Conservation (phyloP, 2,888 invertebrate species). For the Himalopsyche japonica region DNA sequence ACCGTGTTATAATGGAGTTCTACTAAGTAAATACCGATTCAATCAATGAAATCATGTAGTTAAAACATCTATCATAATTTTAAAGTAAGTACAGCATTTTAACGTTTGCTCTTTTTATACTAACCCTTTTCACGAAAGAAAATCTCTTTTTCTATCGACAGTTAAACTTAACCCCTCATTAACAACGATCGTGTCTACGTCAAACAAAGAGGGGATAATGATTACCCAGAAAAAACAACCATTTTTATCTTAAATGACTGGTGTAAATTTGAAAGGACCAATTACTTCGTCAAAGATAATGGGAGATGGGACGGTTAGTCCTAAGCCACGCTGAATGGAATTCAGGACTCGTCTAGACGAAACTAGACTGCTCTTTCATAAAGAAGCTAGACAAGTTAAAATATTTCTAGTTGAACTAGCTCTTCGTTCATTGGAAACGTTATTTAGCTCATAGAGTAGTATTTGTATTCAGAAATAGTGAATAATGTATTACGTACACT, state of each 20-base stretch:
- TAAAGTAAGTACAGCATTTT: too few species aligned
- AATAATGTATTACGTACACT: too few species aligned
- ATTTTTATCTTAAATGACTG: neutral
- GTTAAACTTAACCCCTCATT: too few species aligned
- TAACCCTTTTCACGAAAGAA: too few species aligned
- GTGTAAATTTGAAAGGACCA: neutral
- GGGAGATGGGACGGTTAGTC: neutral
- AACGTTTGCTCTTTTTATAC: too few species aligned
- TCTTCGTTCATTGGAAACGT: neutral
- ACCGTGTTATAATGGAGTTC: too few species aligned
- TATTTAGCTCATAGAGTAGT: neutral
- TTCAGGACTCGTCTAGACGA: neutral
- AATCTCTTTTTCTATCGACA: too few species aligned
- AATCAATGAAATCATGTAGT: too few species aligned
- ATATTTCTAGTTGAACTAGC: neutral
- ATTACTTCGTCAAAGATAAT: neutral
- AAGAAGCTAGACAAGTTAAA: neutral
- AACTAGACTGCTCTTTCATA: neutral
- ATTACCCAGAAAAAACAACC: neutral
- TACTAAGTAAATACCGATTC: too few species aligned
- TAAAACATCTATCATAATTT: too few species aligned
- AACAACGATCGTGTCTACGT: neutral
- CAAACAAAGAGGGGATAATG: neutral
- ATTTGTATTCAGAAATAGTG: neutral
- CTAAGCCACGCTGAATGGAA: neutral